These are phyloP conservation scores for Xenops minutus DNA, from an alignment of 2,797 vertebrate species.

Conservation along the genomic window DNA sequence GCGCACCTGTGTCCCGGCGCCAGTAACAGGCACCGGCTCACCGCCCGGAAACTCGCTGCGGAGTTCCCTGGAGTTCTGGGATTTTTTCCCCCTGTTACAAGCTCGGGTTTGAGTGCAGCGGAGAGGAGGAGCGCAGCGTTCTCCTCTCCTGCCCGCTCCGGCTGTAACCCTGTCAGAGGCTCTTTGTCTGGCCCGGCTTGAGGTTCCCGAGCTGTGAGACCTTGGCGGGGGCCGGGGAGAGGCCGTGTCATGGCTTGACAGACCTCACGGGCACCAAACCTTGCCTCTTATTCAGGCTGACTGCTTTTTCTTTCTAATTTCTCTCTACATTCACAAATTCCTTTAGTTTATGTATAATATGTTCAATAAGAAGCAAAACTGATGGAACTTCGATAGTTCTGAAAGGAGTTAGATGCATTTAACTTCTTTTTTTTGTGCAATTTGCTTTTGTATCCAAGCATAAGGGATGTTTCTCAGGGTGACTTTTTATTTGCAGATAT, in stretches of 20 bases:
- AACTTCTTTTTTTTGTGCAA: background rate
- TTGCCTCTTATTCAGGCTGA: background rate
- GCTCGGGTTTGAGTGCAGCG: background rate
- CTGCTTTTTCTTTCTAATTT: background rate
- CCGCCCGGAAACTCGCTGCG: background rate
- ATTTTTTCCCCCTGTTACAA: background rate
- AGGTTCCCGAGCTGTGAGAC: background rate
- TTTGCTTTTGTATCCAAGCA: background rate
- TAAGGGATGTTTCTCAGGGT: background rate
- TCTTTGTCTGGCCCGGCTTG: conserved; percentile 45
- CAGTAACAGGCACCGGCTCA: background rate
- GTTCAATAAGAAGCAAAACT: background rate
- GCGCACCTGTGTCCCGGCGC: background rate
- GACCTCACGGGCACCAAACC: background rate
- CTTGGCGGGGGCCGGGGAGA: background rate
- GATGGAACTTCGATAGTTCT: background rate
- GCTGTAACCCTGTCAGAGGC: background rate
- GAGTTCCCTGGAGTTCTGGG: background rate
- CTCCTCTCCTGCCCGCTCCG: background rate
- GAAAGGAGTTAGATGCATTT: background rate
- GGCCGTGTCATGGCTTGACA: background rate
- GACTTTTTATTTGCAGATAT: background rate
- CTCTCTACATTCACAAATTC: background rate
- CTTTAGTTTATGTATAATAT: background rate
- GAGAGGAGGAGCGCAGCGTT: background rate